Conservation (phyloP, 2,888 invertebrate species). For the Leucoma salicis region DNA sequence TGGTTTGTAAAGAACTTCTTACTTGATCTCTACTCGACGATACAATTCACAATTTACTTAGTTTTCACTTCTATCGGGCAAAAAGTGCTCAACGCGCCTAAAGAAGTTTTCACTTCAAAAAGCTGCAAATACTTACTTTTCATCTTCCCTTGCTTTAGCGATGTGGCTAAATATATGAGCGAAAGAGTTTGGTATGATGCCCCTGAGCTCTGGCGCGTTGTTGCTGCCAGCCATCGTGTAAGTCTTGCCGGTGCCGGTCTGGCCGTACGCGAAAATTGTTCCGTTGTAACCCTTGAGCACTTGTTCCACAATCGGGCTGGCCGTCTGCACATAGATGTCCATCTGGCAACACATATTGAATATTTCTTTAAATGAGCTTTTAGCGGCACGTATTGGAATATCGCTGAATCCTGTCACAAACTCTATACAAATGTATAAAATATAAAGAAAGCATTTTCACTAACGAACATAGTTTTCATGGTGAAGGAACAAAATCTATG, state of each 20-base stretch:
- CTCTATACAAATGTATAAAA: too few species aligned
- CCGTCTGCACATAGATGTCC: slow-evolving; percentile 97
- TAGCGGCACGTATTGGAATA: too few species aligned
- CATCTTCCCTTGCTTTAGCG: slow-evolving; percentile 94
- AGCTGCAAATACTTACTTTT: slow-evolving; percentile 84
- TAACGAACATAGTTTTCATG: too few species aligned
- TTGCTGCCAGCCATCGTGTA: slow-evolving; percentile 98
- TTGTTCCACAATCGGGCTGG: slow-evolving; percentile 97
- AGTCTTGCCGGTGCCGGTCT: slow-evolving; percentile 99
- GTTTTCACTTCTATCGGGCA: too few species aligned
- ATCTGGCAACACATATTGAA: slow-evolving; percentile 73
- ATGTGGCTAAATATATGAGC: slow-evolving; percentile 99
- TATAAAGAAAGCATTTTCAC: too few species aligned
- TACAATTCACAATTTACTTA: too few species aligned
- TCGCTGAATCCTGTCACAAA: too few species aligned
- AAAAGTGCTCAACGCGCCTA: too few species aligned
- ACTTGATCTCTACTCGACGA: too few species aligned
- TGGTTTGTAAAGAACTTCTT: too few species aligned
- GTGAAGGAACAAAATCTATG: too few species aligned
- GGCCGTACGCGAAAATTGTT: slow-evolving; percentile 94
- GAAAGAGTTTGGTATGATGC: slow-evolving; percentile 99
- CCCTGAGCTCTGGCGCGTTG: slow-evolving; percentile 92
- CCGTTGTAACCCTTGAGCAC: slow-evolving; percentile 98
- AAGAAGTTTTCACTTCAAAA: too few species aligned
- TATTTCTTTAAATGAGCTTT: background rate